phyloP scores from a whole-genome alignment of 1,140 invertebrate genomes.

The Sitodiplosis mosellana region DNA sequence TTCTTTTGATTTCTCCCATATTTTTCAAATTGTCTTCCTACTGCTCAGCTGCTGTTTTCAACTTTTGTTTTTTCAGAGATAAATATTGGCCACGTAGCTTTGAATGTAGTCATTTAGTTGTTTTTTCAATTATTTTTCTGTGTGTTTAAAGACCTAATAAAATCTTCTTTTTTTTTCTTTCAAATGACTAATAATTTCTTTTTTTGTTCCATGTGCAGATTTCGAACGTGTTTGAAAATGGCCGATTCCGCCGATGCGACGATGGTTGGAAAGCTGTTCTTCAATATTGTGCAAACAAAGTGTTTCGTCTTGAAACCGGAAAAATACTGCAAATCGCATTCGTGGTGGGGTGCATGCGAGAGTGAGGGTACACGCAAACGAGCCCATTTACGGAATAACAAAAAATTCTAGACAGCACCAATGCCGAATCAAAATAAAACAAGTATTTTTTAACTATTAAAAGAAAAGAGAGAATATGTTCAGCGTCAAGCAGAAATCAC shows the following conservation, averaged over 20 bases:
- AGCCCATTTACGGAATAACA: conserved; percentile 56
- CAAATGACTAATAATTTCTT: not conserved
- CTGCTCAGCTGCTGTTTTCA: not conserved
- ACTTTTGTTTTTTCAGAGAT: not conserved
- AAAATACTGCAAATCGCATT: conserved; percentile 49
- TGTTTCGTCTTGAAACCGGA: conserved; percentile 74
- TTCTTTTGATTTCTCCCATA: too few relatives aligned
- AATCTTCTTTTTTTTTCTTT: not conserved
- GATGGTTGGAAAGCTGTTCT: conserved; percentile 82
- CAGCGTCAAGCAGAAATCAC: too few relatives aligned
- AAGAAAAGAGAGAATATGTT: too few relatives aligned
- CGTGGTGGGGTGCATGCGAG: conserved; percentile 71
- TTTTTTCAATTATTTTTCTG: not conserved
- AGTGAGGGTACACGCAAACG: conserved; percentile 46
- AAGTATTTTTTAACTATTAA: too few relatives aligned
- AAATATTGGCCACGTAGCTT: not conserved
- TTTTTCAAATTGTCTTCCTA: too few relatives aligned
- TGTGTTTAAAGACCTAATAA: not conserved
- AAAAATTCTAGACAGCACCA: conserved; percentile 35
- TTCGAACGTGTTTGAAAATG: conserved; percentile 77
- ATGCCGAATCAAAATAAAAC: too few relatives aligned
- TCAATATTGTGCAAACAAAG: conserved; percentile 81
- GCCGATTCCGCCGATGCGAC: conserved; percentile 66
- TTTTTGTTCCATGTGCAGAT: conserved; percentile 37
- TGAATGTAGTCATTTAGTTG: not conserved